These are phyloP conservation scores for Blastobasis lacticolella DNA, from an alignment of 2,888 invertebrate species.

Conservation along the genomic window DNA sequence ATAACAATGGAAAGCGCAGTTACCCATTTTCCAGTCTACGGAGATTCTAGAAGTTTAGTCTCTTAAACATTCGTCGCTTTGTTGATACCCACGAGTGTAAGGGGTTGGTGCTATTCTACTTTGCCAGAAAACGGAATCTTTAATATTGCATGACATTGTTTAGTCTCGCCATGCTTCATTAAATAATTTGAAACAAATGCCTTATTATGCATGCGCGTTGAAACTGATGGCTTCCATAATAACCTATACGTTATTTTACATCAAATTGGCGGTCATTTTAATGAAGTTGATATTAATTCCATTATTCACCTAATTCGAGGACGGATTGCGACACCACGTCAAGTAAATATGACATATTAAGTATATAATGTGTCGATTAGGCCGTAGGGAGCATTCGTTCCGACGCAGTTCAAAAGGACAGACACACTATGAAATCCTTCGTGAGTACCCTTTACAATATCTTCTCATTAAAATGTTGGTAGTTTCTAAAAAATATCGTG, in stretches of 20 bases:
- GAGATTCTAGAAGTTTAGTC: too few relatives aligned
- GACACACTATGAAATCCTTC: constrained; percentile 33
- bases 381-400: constrained; percentile 9
- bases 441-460: constrained; percentile 26
- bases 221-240: too few relatives aligned
- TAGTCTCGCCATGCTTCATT: too few relatives aligned
- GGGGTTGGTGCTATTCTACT: too few relatives aligned
- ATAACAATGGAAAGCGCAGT: too few relatives aligned
- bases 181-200: too few relatives aligned
- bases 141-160: too few relatives aligned
- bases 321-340: constrained; percentile 7
- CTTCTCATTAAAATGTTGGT: neutral
- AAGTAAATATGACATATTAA: constrained; percentile 1
- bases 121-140: too few relatives aligned
- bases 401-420: neutral
- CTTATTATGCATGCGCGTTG: too few relatives aligned
- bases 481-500: neutral
- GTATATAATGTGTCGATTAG: constrained; percentile 12
- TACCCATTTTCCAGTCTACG: too few relatives aligned
- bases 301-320: constrained; percentile 1
- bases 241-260: neutral
- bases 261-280: neutral
- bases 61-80: too few relatives aligned
- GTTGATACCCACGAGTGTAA: too few relatives aligned
- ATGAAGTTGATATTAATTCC: neutral